Percentiles rank a stretch among this genome's conserved stretches.
Evolutionary conservation across 2,113 vertebrate species (phyloP).

Genomic region (Lagopus leucura): DNA sequence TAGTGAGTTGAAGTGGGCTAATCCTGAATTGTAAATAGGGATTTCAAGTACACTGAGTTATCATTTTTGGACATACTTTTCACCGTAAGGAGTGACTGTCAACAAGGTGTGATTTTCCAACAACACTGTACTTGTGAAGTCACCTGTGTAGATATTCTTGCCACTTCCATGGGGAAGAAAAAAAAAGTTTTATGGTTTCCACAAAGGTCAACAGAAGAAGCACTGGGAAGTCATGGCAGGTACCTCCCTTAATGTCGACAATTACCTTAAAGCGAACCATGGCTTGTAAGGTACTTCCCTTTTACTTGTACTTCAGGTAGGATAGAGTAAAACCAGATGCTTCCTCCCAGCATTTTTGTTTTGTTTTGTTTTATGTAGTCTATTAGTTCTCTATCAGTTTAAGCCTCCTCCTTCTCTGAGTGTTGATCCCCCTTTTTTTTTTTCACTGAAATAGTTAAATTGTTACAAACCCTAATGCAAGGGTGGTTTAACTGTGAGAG

Average conservation of each 20-base stretch:
- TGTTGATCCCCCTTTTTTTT: background rate
- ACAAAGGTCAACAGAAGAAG: background rate
- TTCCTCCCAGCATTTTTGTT: background rate
- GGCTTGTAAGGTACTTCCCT: background rate
- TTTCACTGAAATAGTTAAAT: background rate
- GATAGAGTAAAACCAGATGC: background rate
- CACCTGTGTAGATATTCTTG: background rate
- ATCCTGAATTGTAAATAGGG: background rate
- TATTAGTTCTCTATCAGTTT: background rate
- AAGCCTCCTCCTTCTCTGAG: background rate
- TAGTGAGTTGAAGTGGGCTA: background rate
- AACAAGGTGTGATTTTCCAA: constrained; percentile 12
- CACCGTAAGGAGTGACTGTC: background rate
- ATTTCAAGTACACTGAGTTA: background rate
- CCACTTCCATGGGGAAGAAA: background rate
- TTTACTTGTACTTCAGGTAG: background rate
- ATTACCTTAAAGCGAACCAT: background rate
- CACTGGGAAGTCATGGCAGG: background rate
- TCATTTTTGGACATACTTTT: background rate
- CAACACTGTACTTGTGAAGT: constrained; percentile 21
- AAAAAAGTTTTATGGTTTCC: background rate
- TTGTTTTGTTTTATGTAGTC: background rate
- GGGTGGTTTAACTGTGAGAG: background rate
- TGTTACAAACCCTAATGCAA: background rate
- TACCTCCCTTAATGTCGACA: constrained; percentile 17